Conservation (phyloP, 2,113 vertebrate genomes). For the Macrotus californicus region DNA sequence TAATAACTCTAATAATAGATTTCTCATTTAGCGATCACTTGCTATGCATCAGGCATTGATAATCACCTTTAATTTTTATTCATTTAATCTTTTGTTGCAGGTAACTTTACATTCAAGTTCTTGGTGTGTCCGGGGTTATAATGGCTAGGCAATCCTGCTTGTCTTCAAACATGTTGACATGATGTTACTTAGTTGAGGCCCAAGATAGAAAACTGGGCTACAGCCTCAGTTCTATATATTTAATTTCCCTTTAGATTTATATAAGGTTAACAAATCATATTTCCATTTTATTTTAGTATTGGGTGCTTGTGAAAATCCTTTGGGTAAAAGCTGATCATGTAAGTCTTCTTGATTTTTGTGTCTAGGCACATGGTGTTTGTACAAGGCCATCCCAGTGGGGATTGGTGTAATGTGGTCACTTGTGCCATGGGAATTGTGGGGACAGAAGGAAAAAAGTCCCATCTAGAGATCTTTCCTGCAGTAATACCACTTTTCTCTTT, state of each 20-base stretch:
- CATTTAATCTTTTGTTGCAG: neutral
- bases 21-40: neutral
- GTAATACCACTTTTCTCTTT: neutral
- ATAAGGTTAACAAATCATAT: neutral
- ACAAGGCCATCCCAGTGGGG: neutral
- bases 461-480: neutral
- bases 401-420: neutral
- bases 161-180: rapidly evolving
- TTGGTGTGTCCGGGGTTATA: neutral
- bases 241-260: neutral
- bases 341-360: neutral
- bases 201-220: neutral
- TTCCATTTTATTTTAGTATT: neutral
- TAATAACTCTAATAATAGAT: neutral
- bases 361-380: neutral
- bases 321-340: neutral
- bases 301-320: neutral
- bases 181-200: neutral
- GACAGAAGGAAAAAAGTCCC: neutral
- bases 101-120: neutral
- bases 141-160: too few species aligned
- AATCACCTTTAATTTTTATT: neutral
- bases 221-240: neutral
- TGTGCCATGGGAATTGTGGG: rapidly evolving
- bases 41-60: neutral